These are phyloP conservation scores for Hypocryptadius cinnamomeus DNA, from an alignment of 2,113 vertebrate genomes.

Conservation along the genomic window DNA sequence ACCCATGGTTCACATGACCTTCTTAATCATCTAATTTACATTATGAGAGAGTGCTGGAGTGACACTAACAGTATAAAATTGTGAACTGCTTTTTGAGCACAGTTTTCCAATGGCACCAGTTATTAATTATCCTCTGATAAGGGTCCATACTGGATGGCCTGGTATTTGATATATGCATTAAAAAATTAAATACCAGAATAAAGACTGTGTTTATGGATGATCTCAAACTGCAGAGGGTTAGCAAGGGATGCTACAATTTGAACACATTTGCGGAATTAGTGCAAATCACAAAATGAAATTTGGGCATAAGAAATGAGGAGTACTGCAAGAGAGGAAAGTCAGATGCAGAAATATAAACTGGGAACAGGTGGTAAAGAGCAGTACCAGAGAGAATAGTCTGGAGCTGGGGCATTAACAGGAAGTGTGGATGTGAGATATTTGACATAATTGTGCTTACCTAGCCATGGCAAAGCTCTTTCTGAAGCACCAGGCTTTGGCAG, in stretches of 20 bases:
- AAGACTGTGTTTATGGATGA: neutral
- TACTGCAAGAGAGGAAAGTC: neutral
- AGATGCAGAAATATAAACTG: neutral
- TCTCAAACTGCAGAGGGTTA: neutral
- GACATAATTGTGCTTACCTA: neutral
- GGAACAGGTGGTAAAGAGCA: neutral
- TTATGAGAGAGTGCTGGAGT: neutral
- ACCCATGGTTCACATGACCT: neutral
- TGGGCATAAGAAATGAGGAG: rapidly evolving
- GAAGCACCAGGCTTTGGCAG: neutral
- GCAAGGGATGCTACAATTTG: neutral
- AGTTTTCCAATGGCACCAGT: neutral
- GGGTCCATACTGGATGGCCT: neutral
- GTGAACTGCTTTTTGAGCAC: neutral
- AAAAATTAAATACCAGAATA: neutral
- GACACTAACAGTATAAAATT: neutral
- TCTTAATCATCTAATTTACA: neutral
- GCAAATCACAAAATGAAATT: neutral
- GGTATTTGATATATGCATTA: neutral
- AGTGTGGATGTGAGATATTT: neutral
- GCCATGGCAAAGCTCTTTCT: neutral
- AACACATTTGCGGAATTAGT: neutral
- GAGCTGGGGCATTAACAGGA: neutral
- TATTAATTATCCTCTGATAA: neutral
- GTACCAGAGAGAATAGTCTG: neutral